Conservation (phyloP, 2,113 vertebrate species). For the Miniopterus natalensis region DNA sequence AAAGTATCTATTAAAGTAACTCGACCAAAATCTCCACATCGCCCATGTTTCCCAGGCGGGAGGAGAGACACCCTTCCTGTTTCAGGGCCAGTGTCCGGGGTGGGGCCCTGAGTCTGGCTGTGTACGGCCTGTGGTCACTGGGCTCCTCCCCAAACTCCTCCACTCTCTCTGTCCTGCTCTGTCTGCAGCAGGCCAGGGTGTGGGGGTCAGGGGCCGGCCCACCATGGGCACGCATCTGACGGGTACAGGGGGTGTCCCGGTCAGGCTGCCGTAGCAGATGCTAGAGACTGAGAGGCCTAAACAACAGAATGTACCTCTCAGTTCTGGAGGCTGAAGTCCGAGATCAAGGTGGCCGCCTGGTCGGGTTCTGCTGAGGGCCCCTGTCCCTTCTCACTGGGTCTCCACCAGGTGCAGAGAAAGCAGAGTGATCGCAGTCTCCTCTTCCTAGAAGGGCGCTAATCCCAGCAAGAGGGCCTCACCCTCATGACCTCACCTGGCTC, state of each 20-base stretch:
- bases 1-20: neutral
- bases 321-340: neutral
- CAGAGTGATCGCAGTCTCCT: no score
- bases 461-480: neutral
- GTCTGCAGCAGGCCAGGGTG: no score
- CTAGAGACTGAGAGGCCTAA: accelerated
- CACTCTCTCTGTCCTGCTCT: neutral
- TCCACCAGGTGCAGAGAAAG: accelerated
- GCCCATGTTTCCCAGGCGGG: accelerated
- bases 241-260: neutral
- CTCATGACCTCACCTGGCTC: neutral
- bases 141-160: accelerated
- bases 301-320: no score
- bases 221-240: accelerated
- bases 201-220: neutral
- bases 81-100: no score
- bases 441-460: accelerated
- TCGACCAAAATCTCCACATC: neutral
- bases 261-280: neutral
- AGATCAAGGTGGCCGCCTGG: accelerated
- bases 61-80: accelerated
- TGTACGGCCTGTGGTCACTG: accelerated
- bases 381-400: no score
- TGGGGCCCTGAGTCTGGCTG: neutral
- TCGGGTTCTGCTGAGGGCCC: neutral